Percentiles rank a stretch among this genome's conserved stretches.
These are phyloP conservation scores for Atopsyche davidsoni DNA, from an alignment of 1,140 invertebrate genomes.

Conservation along the genomic window DNA sequence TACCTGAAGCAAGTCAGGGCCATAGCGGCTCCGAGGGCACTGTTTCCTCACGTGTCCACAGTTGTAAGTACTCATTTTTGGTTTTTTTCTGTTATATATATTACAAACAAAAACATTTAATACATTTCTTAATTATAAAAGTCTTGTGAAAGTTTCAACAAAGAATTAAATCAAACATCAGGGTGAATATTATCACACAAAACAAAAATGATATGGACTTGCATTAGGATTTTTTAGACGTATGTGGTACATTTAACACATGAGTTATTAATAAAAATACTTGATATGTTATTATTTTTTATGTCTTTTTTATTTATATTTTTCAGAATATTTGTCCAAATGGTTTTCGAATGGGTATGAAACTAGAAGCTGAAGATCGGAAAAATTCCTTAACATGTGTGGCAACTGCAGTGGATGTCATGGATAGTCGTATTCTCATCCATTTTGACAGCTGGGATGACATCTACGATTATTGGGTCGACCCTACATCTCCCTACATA, in stretches of 20 bases:
- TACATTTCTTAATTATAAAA: too few relatives aligned
- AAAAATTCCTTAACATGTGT: slow-evolving; percentile 84
- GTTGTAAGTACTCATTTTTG: slow-evolving; percentile 34
- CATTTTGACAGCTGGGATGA: slow-evolving; percentile 95
- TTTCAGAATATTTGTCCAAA: slow-evolving; percentile 63
- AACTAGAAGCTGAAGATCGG: slow-evolving; percentile 90
- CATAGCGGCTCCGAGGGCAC: slow-evolving; percentile 68
- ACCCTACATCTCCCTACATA: slow-evolving; percentile 83
- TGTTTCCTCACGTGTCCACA: slow-evolving; percentile 58
- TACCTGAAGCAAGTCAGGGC: slow-evolving; percentile 76
- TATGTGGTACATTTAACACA: too few relatives aligned
- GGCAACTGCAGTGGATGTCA: slow-evolving; percentile 78
- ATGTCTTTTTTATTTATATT: slow-evolving; percentile 20
- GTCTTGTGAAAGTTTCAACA: too few relatives aligned
- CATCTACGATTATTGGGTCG: slow-evolving; percentile 91
- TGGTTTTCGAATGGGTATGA: slow-evolving; percentile 82
- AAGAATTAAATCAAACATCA: too few relatives aligned
- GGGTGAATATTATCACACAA: too few relatives aligned
- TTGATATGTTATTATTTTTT: too few relatives aligned
- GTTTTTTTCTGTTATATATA: neutral
- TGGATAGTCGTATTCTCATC: slow-evolving; percentile 79
- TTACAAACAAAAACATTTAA: neutral
- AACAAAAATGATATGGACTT: too few relatives aligned
- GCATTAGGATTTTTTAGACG: too few relatives aligned
- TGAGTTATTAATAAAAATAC: too few relatives aligned